Conservation (phyloP, 2,888 invertebrate genomes). For the Scaptomyza polygonia region DNA sequence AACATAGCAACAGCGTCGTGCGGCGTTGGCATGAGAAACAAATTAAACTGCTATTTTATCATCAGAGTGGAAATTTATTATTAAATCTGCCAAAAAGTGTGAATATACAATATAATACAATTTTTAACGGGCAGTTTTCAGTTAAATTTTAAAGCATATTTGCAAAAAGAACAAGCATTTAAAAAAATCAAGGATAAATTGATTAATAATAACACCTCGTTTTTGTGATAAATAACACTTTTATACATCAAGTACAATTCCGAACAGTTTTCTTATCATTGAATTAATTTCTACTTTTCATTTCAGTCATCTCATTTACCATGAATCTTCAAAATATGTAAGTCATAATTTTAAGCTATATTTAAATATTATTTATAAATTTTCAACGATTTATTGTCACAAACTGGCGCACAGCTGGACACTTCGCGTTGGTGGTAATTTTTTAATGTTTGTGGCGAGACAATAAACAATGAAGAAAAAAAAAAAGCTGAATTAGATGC, state of each 20-base stretch:
- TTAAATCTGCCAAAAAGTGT: conserved; percentile 1
- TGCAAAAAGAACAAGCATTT: no score
- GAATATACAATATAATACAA: neutral
- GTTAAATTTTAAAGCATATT: no score
- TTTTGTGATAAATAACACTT: no score
- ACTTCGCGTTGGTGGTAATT: conserved; percentile 29
- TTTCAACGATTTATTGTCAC: neutral
- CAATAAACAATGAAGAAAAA: neutral
- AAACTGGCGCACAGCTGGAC: conserved; percentile 15
- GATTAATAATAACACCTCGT: no score
- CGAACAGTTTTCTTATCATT: no score
- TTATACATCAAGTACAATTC: no score
- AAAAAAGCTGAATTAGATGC: conserved; percentile 46
- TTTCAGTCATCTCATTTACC: neutral
- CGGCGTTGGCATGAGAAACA: neutral
- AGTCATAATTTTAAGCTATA: neutral
- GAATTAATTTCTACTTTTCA: neutral
- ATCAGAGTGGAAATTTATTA: neutral
- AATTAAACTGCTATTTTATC: conserved; percentile 2
- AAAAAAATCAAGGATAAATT: no score
- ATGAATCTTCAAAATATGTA: neutral
- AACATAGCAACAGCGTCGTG: neutral
- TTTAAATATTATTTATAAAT: conserved; percentile 5
- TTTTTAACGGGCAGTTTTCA: no score
- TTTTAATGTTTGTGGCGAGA: conserved; percentile 29